Evolutionary conservation across 1,140 invertebrate genomes (phyloP).

Genomic region (Pectinophora gossypiella): DNA sequence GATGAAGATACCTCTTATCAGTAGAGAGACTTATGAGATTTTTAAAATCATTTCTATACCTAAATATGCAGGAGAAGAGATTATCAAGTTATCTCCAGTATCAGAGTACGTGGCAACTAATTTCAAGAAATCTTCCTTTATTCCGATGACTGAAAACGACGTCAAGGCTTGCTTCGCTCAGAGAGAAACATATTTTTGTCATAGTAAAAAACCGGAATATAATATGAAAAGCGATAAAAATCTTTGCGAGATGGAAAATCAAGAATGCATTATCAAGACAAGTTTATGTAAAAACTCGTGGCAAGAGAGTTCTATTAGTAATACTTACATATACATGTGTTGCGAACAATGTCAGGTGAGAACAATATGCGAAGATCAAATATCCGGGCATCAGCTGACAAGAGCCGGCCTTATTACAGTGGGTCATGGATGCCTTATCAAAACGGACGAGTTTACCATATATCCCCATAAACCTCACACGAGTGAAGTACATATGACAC

Average conservation of each 20-base stretch:
- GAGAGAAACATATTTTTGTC: background rate
- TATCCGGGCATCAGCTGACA: slow-evolving; percentile 11
- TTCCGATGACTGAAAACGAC: slow-evolving; percentile 6
- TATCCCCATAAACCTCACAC: slow-evolving; percentile 8
- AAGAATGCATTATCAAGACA: slow-evolving; percentile 3
- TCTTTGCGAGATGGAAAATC: background rate
- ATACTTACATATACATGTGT: slow-evolving; percentile 11
- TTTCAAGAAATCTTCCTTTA: slow-evolving; percentile 4
- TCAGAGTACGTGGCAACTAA: slow-evolving; percentile 5
- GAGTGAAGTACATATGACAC: slow-evolving; percentile 8
- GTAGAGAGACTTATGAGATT: background rate
- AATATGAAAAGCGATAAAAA: slow-evolving; percentile 1
- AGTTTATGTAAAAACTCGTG: slow-evolving; percentile 11
- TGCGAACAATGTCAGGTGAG: slow-evolving; percentile 13
- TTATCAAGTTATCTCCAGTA: background rate
- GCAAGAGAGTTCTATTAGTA: slow-evolving; percentile 3
- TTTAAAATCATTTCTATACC: background rate
- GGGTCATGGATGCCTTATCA: slow-evolving; percentile 12
- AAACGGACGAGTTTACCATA: slow-evolving; percentile 13
- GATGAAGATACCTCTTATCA: slow-evolving; percentile 2
- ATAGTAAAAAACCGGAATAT: background rate
- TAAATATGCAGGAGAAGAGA: background rate
- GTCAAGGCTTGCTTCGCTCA: background rate
- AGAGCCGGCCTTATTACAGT: slow-evolving; percentile 8
- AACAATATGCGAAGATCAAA: slow-evolving; percentile 14